A percentile compares a stretch with the other conserved stretches of the same genome.
phyloP scores from a whole-genome alignment of 2,797 vertebrate genomes.

The Oryzias sinensis region DNA sequence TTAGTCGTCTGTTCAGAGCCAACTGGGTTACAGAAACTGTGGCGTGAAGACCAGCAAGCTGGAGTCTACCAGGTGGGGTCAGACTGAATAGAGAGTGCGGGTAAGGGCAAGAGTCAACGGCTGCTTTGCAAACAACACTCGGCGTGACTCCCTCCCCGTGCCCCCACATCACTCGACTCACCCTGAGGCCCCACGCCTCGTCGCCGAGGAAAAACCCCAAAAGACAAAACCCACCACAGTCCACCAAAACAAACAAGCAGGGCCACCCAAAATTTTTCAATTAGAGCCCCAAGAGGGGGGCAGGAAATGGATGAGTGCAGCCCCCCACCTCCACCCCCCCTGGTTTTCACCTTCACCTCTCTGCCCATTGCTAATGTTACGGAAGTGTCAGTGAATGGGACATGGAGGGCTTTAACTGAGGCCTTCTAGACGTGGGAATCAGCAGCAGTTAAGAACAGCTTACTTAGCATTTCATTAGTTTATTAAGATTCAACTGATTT shows the following conservation, averaged over 20 bases:
- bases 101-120: slow-evolving; percentile 40
- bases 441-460: slow-evolving; percentile 80
- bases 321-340: slow-evolving; percentile 51
- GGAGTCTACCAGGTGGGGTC: slow-evolving; percentile 45
- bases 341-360: slow-evolving; percentile 60
- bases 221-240: slow-evolving; percentile 90
- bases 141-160: slow-evolving; percentile 37
- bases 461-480: neutral
- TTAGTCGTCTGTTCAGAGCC: slow-evolving; percentile 25
- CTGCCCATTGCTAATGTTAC: slow-evolving; percentile 75
- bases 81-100: slow-evolving; percentile 14
- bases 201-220: slow-evolving; percentile 88
- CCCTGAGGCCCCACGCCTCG: slow-evolving; percentile 77
- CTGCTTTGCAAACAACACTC: slow-evolving; percentile 50
- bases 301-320: slow-evolving; percentile 86
- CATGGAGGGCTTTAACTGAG: slow-evolving; percentile 46
- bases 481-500: slow-evolving; percentile 40
- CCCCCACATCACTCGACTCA: slow-evolving; percentile 47
- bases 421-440: slow-evolving; percentile 65
- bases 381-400: slow-evolving; percentile 69
- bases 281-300: slow-evolving; percentile 84
- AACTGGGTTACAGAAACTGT: slow-evolving; percentile 42
- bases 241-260: slow-evolving; percentile 95
- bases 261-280: slow-evolving; percentile 97
- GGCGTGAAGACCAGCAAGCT: slow-evolving; percentile 50